Percentiles rank a stretch among this genome's conserved stretches.
Conservation (phyloP, 2,888 invertebrate species). For the Parnassius mnemosyne region DNA sequence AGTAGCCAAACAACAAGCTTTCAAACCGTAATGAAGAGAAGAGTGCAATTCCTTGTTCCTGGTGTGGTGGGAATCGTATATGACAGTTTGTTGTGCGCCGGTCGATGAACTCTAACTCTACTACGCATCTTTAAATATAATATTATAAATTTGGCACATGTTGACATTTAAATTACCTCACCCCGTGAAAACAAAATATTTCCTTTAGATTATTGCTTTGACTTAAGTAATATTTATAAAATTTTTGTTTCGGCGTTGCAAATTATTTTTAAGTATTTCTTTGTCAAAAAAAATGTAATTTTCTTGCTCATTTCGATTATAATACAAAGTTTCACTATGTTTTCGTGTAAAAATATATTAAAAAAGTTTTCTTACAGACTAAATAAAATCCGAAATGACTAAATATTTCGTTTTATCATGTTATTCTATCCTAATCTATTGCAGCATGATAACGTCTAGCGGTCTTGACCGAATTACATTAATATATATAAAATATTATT, state of each 20-base stretch:
- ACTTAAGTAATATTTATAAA: neutral
- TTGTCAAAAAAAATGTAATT: no score
- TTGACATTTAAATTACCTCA: slow-evolving; percentile 16
- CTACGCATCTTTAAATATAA: slow-evolving; percentile 17
- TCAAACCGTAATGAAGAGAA: slow-evolving; percentile 46
- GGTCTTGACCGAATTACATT: no score
- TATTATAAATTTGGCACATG: slow-evolving; percentile 14
- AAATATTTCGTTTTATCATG: no score
- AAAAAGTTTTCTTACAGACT: no score
- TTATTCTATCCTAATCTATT: no score
- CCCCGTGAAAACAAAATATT: slow-evolving; percentile 16
- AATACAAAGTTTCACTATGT: no score
- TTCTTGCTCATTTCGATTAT: no score
- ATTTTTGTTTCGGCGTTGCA: neutral
- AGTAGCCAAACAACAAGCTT: slow-evolving; percentile 43
- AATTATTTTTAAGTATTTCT: no score
- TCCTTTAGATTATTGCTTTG: slow-evolving; percentile 14
- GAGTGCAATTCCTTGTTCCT: slow-evolving; percentile 52
- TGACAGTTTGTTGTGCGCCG: slow-evolving; percentile 35
- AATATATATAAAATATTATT: no score
- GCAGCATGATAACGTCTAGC: no score
- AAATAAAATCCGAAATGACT: no score
- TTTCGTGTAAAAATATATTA: no score
- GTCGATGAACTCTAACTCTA: slow-evolving; percentile 15
- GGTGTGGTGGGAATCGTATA: slow-evolving; percentile 36